These are phyloP conservation scores for Campylomormyrus numenius DNA, from an alignment of 2,113 vertebrate genomes.

Conservation along the genomic window DNA sequence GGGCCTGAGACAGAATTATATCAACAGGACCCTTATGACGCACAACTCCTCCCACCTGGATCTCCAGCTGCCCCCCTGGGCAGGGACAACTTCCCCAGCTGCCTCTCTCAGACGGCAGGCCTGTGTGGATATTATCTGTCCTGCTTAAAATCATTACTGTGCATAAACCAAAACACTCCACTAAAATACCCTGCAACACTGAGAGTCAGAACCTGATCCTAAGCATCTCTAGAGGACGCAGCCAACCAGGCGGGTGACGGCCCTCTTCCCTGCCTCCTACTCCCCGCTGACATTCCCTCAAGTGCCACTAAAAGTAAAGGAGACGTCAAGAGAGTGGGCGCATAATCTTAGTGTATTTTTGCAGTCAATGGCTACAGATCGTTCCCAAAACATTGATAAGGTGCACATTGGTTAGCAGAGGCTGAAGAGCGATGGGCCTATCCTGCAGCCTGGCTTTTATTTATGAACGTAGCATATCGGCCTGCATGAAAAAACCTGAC, in stretches of 20 bases:
- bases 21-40: not conserved
- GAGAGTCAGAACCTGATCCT: not conserved
- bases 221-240: not conserved
- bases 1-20: not conserved
- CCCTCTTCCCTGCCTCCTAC: not conserved
- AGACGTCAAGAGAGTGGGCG: not conserved
- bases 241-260: too few relatives aligned
- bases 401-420: not conserved
- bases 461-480: slow-evolving; percentile 2
- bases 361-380: not conserved
- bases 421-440: not conserved
- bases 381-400: not conserved
- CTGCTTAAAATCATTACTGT: not conserved
- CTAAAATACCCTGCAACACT: not conserved
- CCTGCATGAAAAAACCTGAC: not conserved
- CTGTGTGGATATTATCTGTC: not conserved
- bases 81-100: not conserved
- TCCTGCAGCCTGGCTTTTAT: slow-evolving; percentile 16
- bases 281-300: not conserved
- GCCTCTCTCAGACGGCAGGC: not conserved
- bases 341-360: not conserved
- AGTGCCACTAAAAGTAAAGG: not conserved
- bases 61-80: not conserved
- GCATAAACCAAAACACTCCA: not conserved
- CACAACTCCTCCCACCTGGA: not conserved